These are phyloP conservation scores for Autographa pulchrina DNA, from an alignment of 2,888 invertebrate genomes.

Conservation along the genomic window DNA sequence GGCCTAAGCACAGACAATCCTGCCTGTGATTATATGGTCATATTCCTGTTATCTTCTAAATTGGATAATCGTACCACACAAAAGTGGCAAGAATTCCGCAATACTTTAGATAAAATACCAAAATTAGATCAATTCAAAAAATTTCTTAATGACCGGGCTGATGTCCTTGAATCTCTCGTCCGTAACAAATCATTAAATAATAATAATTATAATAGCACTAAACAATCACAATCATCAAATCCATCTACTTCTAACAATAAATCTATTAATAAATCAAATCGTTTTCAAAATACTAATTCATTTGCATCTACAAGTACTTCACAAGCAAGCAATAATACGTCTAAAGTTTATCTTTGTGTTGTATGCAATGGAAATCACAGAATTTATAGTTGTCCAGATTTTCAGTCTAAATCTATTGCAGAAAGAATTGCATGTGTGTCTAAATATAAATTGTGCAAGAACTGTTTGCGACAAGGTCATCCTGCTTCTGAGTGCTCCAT, in stretches of 20 bases:
- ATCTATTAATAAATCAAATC: not conserved
- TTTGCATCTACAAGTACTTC: not conserved
- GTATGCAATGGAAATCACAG: constrained; percentile 1
- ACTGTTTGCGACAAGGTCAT: not conserved
- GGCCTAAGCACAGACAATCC: not conserved
- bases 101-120: not conserved
- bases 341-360: not conserved
- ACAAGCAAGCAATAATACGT: not conserved
- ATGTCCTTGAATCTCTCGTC: constrained; percentile 11
- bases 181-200: not conserved
- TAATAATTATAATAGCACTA: not conserved
- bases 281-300: no score
- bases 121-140: constrained; percentile 1
- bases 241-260: not conserved
- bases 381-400: constrained; percentile 2
- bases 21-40: constrained; percentile 6
- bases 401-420: not conserved
- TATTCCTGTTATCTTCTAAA: constrained; percentile 1
- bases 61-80: not conserved
- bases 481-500: not conserved
- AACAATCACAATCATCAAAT: not conserved
- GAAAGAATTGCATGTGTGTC: not conserved
- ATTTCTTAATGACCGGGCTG: constrained; percentile 11
- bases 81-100: not conserved
- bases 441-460: not conserved